phyloP scores from a whole-genome alignment of 2,797 vertebrate genomes.

The Cyprinodon diabolis region DNA sequence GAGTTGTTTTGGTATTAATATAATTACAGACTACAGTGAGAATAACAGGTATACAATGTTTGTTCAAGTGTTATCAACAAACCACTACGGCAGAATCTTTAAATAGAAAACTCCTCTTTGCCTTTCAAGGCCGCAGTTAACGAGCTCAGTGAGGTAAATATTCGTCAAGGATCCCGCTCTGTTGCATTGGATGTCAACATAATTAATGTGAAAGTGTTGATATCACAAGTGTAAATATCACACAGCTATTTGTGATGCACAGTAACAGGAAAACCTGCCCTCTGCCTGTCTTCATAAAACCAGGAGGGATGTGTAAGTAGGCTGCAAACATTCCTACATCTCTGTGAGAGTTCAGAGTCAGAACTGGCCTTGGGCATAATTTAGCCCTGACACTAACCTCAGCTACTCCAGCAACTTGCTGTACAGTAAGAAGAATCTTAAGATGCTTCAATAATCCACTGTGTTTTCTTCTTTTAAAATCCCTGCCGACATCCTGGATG shows the following conservation, averaged over 20 bases:
- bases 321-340: not conserved
- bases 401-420: conserved; percentile 6
- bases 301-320: not conserved
- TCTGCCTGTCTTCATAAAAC: conserved; percentile 11
- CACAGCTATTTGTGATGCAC: conserved; percentile 8
- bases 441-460: not conserved
- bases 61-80: conserved; percentile 14
- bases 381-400: conserved; percentile 14
- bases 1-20: conserved; percentile 9
- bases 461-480: conserved; percentile 25
- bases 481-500: not conserved
- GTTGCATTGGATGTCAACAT: conserved; percentile 17
- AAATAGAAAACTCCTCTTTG: conserved; percentile 12
- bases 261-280: conserved; percentile 5
- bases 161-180: conserved; percentile 7
- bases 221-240: conserved; percentile 40
- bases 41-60: conserved; percentile 3
- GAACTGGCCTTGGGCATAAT: conserved; percentile 20
- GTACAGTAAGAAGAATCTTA: conserved; percentile 10
- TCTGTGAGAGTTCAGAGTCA: not conserved
- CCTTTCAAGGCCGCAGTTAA: conserved; percentile 6
- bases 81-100: not conserved
- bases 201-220: conserved; percentile 36
- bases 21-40: not conserved
- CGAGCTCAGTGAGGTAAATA: conserved; percentile 2